phyloP scores from a whole-genome alignment of 2,797 vertebrate species.

The Phalanger gymnotis region DNA sequence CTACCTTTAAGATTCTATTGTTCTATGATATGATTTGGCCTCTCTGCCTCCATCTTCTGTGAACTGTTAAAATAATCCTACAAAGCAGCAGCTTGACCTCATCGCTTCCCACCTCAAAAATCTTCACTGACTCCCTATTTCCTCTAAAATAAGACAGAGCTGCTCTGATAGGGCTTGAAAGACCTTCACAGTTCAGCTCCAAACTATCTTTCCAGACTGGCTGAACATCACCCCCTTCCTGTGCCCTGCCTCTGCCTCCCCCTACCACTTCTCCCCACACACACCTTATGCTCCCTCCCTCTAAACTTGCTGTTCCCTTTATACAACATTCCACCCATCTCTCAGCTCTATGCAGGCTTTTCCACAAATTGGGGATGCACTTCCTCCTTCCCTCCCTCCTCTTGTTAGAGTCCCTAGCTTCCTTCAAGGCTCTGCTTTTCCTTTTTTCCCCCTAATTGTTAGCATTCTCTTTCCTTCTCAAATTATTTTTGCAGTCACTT shows the following conservation, averaged over 20 bases:
- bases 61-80: neutral
- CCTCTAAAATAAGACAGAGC: neutral
- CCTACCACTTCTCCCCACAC: fast-evolving
- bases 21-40: neutral
- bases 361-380: neutral
- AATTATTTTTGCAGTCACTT: neutral
- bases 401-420: neutral
- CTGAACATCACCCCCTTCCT: neutral
- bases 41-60: neutral
- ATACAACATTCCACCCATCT: neutral
- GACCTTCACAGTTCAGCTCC: neutral
- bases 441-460: neutral
- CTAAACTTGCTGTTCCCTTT: neutral
- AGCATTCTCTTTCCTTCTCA: neutral
- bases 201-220: neutral
- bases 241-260: neutral
- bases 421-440: neutral
- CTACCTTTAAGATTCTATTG: neutral
- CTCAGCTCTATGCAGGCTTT: neutral
- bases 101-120: neutral
- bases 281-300: neutral
- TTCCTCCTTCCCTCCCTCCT: neutral
- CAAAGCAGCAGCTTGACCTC: neutral
- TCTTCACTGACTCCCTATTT: neutral
- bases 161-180: neutral